phyloP scores from a whole-genome alignment of 2,888 invertebrate species.

The Caenorhabditis auriculariae region DNA sequence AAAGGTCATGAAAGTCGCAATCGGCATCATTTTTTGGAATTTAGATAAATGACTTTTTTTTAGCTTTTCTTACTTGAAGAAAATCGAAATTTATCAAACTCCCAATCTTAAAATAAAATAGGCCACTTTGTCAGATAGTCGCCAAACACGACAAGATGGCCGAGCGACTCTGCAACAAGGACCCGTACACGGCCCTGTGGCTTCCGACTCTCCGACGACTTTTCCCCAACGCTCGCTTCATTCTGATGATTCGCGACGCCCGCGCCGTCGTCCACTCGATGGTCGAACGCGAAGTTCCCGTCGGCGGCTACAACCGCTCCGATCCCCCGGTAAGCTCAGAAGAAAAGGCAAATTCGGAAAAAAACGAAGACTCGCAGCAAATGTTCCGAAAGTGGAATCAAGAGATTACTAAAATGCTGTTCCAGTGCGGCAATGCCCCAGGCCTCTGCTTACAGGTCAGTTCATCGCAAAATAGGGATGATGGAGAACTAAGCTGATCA shows the following conservation, averaged over 20 bases:
- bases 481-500: no score
- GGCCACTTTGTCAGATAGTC: constrained; percentile 68
- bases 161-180: constrained; percentile 88
- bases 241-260: constrained; percentile 79
- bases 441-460: constrained; percentile 25
- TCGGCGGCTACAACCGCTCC: constrained; percentile 81
- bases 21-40: no score
- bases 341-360: not conserved
- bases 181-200: constrained; percentile 93
- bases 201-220: constrained; percentile 87
- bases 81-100: no score
- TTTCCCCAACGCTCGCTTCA: constrained; percentile 93
- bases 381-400: constrained; percentile 90
- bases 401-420: constrained; percentile 79
- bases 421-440: constrained; percentile 73
- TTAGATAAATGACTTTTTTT: no score
- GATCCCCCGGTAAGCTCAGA: constrained; percentile 11
- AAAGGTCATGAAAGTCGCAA: no score
- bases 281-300: constrained; percentile 83
- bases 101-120: no score
- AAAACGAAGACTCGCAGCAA: no score
- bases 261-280: constrained; percentile 96
- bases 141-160: constrained; percentile 92
- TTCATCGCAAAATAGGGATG: not conserved
- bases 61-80: no score